Evolutionary conservation across 1,140 invertebrate genomes (phyloP).

Genomic region (Nymphalis io): DNA sequence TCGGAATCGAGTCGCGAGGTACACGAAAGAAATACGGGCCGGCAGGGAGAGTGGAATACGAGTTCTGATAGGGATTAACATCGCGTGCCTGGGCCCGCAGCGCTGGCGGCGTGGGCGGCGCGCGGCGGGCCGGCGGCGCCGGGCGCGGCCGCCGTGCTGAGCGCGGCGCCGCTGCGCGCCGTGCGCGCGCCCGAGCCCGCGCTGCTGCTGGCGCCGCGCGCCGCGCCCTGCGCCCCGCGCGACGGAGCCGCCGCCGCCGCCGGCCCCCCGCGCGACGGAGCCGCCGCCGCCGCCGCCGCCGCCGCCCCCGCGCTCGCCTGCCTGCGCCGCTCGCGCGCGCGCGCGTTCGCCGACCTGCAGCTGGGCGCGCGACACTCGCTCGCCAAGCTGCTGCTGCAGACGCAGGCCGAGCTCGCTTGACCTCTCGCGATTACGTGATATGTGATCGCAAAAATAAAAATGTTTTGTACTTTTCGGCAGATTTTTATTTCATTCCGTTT

Average conservation of each 20-base stretch:
- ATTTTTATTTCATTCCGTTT: no score
- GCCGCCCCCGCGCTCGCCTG: conserved; percentile 38
- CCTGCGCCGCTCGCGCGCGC: conserved; percentile 63
- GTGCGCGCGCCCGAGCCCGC: conserved; percentile 81
- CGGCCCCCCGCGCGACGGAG: conserved; percentile 70
- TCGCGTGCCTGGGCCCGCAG: no score
- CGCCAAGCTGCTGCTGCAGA: conserved; percentile 55
- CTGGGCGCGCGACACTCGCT: conserved; percentile 83
- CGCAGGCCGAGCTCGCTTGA: conserved; percentile 75
- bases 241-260: conserved; percentile 79
- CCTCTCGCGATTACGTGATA: background rate
- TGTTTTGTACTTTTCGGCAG: no score
- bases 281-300: conserved; percentile 38
- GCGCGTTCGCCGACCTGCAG: conserved; percentile 82
- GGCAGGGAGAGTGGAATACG: no score
- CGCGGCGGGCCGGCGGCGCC: conserved; percentile 81
- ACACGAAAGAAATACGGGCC: no score
- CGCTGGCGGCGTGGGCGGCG: conserved; percentile 83
- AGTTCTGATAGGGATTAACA: no score
- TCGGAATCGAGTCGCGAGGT: no score
- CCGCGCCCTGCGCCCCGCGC: conserved; percentile 31
- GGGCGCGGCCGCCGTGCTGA: conserved; percentile 86
- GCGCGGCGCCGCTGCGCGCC: conserved; percentile 86
- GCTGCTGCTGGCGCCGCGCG: conserved; percentile 25
- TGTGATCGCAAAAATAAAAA: no score